Evolutionary conservation across 2,113 vertebrate genomes (phyloP), one percentile per base, ranked within the genome.

Genomic region (Grammomys dolichurus): DNA sequence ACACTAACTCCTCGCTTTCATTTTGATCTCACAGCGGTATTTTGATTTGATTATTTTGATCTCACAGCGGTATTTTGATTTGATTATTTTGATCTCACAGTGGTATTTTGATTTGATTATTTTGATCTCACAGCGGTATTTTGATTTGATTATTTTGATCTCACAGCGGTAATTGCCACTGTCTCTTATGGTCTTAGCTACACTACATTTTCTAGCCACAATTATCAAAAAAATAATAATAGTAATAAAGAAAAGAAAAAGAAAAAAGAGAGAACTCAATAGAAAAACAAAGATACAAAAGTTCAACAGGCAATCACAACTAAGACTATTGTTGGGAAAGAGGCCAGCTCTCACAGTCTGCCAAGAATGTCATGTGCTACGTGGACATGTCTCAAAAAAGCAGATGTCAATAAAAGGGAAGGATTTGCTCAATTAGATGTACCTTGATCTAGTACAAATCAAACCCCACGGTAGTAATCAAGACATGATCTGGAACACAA

Each of bases 231-330:
- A 58, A 58, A 58, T 40, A 40, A 40, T 40, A 40, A 40, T 40
- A 40, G 2, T 40, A 40, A 40, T 40, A 40, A 40, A 58, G 5
- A 60, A 46, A 63, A 70, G n/a, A n/a, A n/a, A n/a, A n/a, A n/a
- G n/a, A n/a, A 80, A 28, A 63, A 51, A 28, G 31, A 58, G n/a
- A 92, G 8, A 85, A 46, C 9, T 78, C 24, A 31, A 72, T 16
- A 93, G 54, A 94, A 96, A 89, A 95, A 51, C 73, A 85, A 89
- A 92, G n/a, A 94, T 80, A 95, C 22, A 43, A 56, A 95, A 87
- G 85, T 92, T 96, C 85, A 90, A 31, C 19, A 86, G 72, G 54
- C 92, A 88, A 93, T 82, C 72, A 87, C 16, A 90, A 87, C 73
- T 75, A 56, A 86, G 40, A 22, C 56, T 54, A 78, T 9, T 86